Percentiles rank a stretch among this genome's conserved stretches.
Conservation (phyloP, 1,140 invertebrate species). For the Argopecten irradians region DNA sequence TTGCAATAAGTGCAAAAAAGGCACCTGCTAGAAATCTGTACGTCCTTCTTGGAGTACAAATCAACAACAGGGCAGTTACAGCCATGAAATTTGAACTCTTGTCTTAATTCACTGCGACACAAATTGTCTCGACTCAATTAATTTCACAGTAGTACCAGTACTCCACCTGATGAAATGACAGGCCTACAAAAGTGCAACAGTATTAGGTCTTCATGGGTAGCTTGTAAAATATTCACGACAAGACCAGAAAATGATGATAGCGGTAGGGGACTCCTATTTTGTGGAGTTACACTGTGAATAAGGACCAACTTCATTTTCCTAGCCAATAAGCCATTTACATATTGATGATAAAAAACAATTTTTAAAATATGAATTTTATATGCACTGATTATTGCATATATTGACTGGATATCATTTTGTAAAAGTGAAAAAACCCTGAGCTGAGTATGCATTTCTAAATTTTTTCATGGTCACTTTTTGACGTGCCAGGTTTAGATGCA, state of each 20-base stretch:
- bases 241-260: background rate
- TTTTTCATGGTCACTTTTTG: too few species aligned
- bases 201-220: background rate
- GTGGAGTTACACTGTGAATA: background rate
- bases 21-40: background rate
- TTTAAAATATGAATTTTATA: background rate
- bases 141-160: background rate
- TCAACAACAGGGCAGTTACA: background rate
- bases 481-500: too few species aligned
- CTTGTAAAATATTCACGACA: conserved; percentile 8
- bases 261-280: background rate
- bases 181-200: background rate
- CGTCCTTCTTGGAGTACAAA: background rate
- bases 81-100: background rate
- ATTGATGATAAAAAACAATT: background rate
- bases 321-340: background rate
- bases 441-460: too few species aligned
- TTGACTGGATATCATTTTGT: background rate
- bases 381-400: too few species aligned
- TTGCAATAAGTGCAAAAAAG: too few species aligned
- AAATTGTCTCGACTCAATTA: conserved; percentile 22
- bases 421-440: background rate
- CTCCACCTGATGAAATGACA: background rate
- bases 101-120: background rate
- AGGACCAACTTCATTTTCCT: background rate